Base-by-base conservation (phyloP, 2,888 invertebrate genomes). In the Tenodera sinensis region DNA sequence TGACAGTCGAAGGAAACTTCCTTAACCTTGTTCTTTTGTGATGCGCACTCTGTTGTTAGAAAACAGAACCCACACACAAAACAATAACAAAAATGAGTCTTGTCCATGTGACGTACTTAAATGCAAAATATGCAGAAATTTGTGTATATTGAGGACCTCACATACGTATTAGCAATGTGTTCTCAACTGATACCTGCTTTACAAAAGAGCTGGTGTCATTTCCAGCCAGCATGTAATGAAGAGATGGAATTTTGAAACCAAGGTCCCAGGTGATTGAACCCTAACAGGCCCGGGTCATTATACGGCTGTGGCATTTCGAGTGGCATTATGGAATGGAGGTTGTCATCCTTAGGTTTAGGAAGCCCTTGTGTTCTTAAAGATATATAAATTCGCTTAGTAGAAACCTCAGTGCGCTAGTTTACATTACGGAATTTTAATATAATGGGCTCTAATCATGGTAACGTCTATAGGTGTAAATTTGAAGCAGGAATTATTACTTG, bases 251-350 rank as follows among this genome's bases (percentile, higher is more conserved):
- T 87, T 71, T 30, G 87, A 71, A 87, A 87, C 87, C 87, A 88
- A 88, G 84, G 84, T 88, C 83, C 54, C 88, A 88, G 88, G 88
- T 88, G 88, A 88, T 88, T 88, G 88, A 88, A 88, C 88, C 84
- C 84, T 84, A n/a, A 30, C 83, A 88, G 85, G 83, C 88, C 84
- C 87, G n/a, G 87, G 87, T 87, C 87, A 87, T 87, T 87, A 87
- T 83, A 87, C 87, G 87, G 82, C 87, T 83, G 82, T 27, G 87
- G n/a, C 83, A 82, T 83, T 82, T n/a, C 83, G 83, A 83, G 87
- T 87, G 87, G 81, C 87, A 83, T 83, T 82, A 87, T 86, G 86
- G 81, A 54, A 47, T 47, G 54, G 54, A 47, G 54, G 27, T 71
- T 71, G 54, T 71, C 54, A 71, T 71, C 54, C 54, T 71, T 71